Percentiles rank a stretch among this genome's conserved stretches.
Conservation (phyloP, 2,113 vertebrate genomes). For the Microtus montanus region DNA sequence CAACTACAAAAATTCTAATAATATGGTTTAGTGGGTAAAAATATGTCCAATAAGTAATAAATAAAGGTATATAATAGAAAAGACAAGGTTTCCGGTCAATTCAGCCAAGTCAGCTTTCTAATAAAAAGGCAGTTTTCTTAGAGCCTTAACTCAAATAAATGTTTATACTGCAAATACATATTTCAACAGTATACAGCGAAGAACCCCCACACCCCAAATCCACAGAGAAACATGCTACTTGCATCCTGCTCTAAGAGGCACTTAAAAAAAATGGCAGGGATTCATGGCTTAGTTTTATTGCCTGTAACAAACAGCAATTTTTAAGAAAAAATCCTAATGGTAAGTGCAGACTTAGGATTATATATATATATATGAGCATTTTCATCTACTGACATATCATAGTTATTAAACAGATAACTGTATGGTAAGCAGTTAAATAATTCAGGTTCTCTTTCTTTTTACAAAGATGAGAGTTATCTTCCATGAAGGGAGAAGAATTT, state of each 20-base stretch:
- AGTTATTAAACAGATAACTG: constrained; percentile 34
- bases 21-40: constrained; percentile 26
- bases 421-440: background rate
- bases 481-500: background rate
- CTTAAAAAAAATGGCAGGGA: background rate
- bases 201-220: background rate
- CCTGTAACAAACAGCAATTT: background rate
- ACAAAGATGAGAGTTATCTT: background rate
- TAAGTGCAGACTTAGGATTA: background rate
- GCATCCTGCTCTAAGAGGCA: background rate
- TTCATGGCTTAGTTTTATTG: background rate
- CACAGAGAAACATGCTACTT: background rate
- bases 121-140: background rate
- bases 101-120: background rate
- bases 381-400: background rate
- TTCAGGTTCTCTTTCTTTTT: background rate
- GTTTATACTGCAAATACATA: background rate
- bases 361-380: background rate
- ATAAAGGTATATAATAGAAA: background rate
- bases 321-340: background rate
- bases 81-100: background rate
- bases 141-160: background rate
- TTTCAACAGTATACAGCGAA: background rate
- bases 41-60: background rate
- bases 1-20: background rate